Conservation (phyloP, 2,113 vertebrate species). For the Lanius collurio region DNA sequence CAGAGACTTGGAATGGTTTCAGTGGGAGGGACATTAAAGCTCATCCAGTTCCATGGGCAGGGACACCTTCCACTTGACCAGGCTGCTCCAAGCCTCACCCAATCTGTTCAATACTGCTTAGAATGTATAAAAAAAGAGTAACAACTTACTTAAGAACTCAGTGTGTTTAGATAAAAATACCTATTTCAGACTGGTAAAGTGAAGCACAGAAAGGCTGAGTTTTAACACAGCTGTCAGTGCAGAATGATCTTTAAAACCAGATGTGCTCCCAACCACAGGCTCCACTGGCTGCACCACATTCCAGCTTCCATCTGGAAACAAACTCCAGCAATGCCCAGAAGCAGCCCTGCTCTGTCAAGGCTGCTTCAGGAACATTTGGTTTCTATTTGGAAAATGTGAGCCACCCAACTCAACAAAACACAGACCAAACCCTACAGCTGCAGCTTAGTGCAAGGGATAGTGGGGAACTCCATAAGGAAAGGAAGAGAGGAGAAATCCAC, state of each 20-base stretch:
- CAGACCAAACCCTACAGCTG: neutral
- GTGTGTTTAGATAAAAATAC: neutral
- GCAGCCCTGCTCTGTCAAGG: neutral
- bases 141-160: accelerated
- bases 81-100: neutral
- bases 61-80: neutral
- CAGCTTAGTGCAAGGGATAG: neutral
- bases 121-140: neutral
- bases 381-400: neutral
- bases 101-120: neutral
- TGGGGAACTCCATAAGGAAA: neutral
- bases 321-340: neutral
- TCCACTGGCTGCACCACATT: neutral
- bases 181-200: neutral
- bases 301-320: neutral
- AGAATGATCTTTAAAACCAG: neutral
- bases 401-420: neutral
- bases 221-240: neutral
- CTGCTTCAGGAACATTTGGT: neutral
- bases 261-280: neutral
- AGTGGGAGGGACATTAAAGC: neutral
- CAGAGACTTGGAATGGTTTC: neutral
- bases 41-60: neutral
- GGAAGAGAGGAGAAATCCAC: neutral
- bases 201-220: neutral